phyloP scores from a whole-genome alignment of 2,888 invertebrate genomes.

The Cheilosia vulpina region DNA sequence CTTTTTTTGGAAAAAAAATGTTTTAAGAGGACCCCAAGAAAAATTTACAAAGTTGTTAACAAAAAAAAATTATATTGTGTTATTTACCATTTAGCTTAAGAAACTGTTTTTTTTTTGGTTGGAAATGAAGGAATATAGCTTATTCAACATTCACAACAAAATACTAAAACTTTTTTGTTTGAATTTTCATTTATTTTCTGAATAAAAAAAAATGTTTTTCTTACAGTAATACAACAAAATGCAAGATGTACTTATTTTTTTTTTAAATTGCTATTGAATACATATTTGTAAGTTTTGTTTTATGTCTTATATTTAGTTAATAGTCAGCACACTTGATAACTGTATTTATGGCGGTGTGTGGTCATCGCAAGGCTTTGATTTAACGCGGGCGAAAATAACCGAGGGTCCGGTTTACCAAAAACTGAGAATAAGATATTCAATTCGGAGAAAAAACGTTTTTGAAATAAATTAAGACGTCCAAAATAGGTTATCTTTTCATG shows the following conservation, averaged over 20 bases:
- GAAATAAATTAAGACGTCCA: no score
- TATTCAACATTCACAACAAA: constrained; percentile 54
- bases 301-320: neutral
- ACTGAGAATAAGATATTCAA: no score
- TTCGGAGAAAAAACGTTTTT: no score
- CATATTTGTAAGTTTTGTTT: neutral
- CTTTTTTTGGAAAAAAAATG: constrained; percentile 21
- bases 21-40: constrained; percentile 68
- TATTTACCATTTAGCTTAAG: constrained; percentile 65
- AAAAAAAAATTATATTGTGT: constrained; percentile 58
- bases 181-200: constrained; percentile 50
- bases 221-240: constrained; percentile 36
- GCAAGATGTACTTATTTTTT: constrained; percentile 11
- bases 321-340: neutral
- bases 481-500: no score
- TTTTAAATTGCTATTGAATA: neutral
- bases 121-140: constrained; percentile 41
- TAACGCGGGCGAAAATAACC: no score
- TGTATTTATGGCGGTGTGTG: no score
- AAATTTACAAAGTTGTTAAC: constrained; percentile 73
- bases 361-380: no score
- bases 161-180: constrained; percentile 64
- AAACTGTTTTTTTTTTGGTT: constrained; percentile 11
- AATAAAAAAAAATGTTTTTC: constrained; percentile 41
- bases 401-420: no score